Evolutionary conservation across 2,113 vertebrate genomes (phyloP), one percentile per base, ranked within the genome.

Genomic region (Prietella phreatophila): DNA sequence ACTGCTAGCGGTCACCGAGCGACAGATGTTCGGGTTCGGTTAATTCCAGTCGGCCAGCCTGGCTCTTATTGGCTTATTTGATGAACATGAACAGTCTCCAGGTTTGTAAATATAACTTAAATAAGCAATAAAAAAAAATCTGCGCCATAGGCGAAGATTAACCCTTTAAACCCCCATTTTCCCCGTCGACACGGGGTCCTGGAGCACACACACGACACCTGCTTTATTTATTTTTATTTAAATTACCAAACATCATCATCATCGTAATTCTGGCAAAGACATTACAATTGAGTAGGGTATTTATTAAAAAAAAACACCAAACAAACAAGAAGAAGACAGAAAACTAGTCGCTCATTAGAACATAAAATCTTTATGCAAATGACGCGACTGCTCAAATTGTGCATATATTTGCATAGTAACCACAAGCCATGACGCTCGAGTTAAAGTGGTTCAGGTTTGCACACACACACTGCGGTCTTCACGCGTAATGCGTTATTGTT

Each of bases 381-480:
- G 33, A 42, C 33, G 7, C 8, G 8, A 27, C 20, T 47, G 10
- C 69, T 0, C 9, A 65, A 42, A 25, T 3, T 39, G 19, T 47
- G 4, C 22, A 47, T 50, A 76, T 0, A 50, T 76, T 76, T 76
- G 73, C 73, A 76, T 50, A 27, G 0, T 47, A 50, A 76, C 1
- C 1, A 17, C 42, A 47, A 13, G 8, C 7, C 8, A 22, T 36
- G 17, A 11, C 13, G 20, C 39, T 27, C 0, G 39, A 47, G 25
- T 25, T 10, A 25, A 22, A 42, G 8, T 22, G 0, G 22, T 22
- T 22, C 14, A 14, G n/a, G n/a, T n/a, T n/a, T n/a, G n/a, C n/a
- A n/a, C n/a, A n/a, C n/a, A n/a, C n/a, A n/a, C 5, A 6, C 1
- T 19, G 17, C 56, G 1, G 3, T 4, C 15, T 56, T 56, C 0